These are phyloP conservation scores for Gadus macrocephalus DNA, from an alignment of 2,113 vertebrate species.

Conservation along the genomic window DNA sequence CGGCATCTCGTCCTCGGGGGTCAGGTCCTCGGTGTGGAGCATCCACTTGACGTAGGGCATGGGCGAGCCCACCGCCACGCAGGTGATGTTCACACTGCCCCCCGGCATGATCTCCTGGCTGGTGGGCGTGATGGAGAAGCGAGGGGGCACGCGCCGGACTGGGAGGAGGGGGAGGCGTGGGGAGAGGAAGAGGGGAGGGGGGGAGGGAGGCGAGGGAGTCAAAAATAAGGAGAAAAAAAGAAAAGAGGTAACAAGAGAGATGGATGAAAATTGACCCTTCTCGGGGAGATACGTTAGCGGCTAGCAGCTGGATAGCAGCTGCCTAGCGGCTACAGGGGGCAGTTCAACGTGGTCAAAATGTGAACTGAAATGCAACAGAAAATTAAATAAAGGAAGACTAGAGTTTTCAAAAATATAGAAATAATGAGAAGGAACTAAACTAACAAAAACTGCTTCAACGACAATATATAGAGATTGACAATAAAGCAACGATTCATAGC, in stretches of 20 bases:
- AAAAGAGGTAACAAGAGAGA: conserved; percentile 77
- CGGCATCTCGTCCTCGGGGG: conserved; percentile 96
- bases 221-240: conserved; percentile 66
- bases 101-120: conserved; percentile 99
- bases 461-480: conserved; percentile 97
- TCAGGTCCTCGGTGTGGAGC: conserved; percentile 93
- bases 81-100: conserved; percentile 97
- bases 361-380: conserved; percentile 61
- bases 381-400: conserved; percentile 45
- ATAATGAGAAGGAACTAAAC: conserved; percentile 71
- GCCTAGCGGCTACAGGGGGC: conserved; percentile 60
- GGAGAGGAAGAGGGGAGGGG: conserved; percentile 71
- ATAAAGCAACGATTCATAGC: conserved; percentile 96
- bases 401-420: conserved; percentile 65
- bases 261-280: conserved; percentile 67
- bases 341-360: conserved; percentile 61
- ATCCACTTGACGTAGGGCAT: conserved; percentile 99
- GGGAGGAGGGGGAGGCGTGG: conserved; percentile 66
- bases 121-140: conserved; percentile 94
- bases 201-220: conserved; percentile 54
- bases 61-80: conserved; percentile 95
- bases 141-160: conserved; percentile 96
- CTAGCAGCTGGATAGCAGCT: no score
- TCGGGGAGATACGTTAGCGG: conserved; percentile 40
- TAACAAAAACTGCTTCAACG: conserved; percentile 93